A percentile compares a stretch with the other conserved stretches of the same genome.
Conservation (phyloP, 2,113 vertebrate genomes). For the Corythoichthys intestinalis region DNA sequence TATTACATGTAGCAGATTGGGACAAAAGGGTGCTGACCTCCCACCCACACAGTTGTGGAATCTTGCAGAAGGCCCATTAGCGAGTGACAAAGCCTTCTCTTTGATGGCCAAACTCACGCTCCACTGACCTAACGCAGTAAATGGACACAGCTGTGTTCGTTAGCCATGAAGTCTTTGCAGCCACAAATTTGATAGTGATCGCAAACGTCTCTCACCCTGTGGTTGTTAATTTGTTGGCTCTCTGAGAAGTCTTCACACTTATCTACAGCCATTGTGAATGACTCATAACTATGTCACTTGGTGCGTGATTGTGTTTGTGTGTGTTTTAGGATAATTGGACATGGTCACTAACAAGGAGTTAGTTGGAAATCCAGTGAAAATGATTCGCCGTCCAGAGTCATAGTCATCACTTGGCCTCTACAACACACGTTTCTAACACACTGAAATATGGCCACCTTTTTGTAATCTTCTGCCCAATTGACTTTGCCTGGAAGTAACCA, state of each 20-base stretch:
- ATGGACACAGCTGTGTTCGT: slow-evolving; percentile 56
- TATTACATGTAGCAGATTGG: slow-evolving; percentile 41
- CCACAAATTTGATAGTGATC: slow-evolving; percentile 52
- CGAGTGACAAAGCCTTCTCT: slow-evolving; percentile 48
- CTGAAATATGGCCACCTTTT: not conserved
- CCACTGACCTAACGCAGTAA: slow-evolving; percentile 42
- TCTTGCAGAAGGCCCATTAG: slow-evolving; percentile 50
- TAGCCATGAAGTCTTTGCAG: slow-evolving; percentile 38
- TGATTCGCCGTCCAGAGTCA: not conserved
- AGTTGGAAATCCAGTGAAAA: not conserved
- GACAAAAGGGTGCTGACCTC: slow-evolving; percentile 45
- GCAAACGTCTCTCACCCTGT: slow-evolving; percentile 32
- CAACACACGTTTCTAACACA: not conserved
- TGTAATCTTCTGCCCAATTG: too few species aligned
- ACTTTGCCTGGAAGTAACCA: too few species aligned
- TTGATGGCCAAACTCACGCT: slow-evolving; percentile 53
- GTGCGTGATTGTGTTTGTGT: slow-evolving; percentile 13
- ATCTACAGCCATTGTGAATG: slow-evolving; percentile 30
- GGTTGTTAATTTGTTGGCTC: slow-evolving; percentile 44
- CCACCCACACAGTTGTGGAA: slow-evolving; percentile 36
- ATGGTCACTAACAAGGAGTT: not conserved
- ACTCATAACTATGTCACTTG: slow-evolving; percentile 30
- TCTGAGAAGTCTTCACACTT: slow-evolving; percentile 26
- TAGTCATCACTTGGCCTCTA: not conserved
- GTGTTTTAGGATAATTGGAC: not conserved